Evolutionary conservation across 2,888 invertebrate species (phyloP).

Genomic region (Steinernema hermaphroditum): DNA sequence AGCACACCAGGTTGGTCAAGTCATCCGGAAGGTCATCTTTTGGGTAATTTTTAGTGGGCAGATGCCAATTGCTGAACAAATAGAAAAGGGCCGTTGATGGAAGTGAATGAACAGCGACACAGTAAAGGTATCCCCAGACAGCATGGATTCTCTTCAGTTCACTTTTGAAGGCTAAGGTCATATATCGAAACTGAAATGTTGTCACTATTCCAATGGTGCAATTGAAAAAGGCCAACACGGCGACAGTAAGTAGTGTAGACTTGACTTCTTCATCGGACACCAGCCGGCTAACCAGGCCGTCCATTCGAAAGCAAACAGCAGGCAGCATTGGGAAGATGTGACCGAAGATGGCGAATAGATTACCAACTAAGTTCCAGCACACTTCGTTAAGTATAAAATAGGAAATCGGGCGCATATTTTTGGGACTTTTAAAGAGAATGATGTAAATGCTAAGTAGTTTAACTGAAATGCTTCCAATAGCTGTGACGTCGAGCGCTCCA

Average conservation of each 20-base stretch:
- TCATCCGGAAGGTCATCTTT: not conserved
- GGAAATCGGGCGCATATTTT: not conserved
- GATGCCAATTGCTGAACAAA: not conserved
- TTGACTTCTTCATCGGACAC: not conserved
- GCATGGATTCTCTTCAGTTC: not conserved
- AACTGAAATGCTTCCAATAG: not conserved
- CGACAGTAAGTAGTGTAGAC: too few species aligned
- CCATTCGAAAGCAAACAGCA: not conserved
- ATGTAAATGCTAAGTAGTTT: not conserved
- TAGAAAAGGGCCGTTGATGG: not conserved
- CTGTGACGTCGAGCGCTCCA: not conserved
- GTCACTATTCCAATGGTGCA: too few species aligned
- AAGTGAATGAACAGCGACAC: not conserved
- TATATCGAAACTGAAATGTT: not conserved
- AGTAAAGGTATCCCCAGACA: conserved; percentile 8
- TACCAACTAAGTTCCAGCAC: not conserved
- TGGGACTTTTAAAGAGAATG: not conserved
- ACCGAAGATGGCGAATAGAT: not conserved
- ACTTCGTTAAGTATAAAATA: not conserved
- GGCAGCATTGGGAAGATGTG: not conserved
- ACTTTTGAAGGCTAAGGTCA: not conserved
- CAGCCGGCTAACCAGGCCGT: not conserved
- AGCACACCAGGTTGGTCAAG: not conserved
- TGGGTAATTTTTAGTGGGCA: not conserved
- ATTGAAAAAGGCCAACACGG: not conserved